Evolutionary conservation across 2,113 vertebrate species (phyloP), one percentile per base, ranked within the genome.

Genomic region (Lycaon pictus): DNA sequence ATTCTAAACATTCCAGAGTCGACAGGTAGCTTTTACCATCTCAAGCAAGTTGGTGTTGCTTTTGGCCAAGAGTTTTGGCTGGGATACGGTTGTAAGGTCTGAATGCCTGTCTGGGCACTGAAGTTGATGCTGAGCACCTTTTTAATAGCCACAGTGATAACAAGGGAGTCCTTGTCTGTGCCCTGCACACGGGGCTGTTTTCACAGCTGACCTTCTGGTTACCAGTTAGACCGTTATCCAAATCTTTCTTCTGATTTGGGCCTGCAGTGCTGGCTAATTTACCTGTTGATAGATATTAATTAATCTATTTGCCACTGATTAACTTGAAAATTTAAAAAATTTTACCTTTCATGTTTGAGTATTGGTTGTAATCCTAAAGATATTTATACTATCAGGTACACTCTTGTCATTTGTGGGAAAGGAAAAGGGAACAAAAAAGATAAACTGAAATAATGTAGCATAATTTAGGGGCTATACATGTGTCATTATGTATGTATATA

Each of bases 271-370:
- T 48, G 11, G 67, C 53, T 82, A 43, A 23, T 94, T 96, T 84
- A 85, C 63, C 56, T 95, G 58, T 91, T 80, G 71, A 93, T 88
- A 91, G 43, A 58, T 85, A 71, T 88, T 88, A 84, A 96, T 83
- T n/a, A 58, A 92, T 89, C n/a, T 58, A 74, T 86, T 93, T 90
- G 71, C 25, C 60, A 81, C 48, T 72, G 83, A 84, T 86, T 93
- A 65, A 86, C 94, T 72, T 96, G 63, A 53, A 92, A 74, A 55
- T 56, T 88, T 92, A 82, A 81, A 12, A 51, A 20, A 48, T 56
- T 56, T 81, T 88, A 88, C 56, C 58, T 93, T 86, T 79, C 43
- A 32, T 94, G 23, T 90, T 86, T 95, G 72, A 79, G 72, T 87
- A 90, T 77, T 90, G 62, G 32, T 76, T 23, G 65, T 15, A 87